Conservation (phyloP, 2,888 invertebrate species). For the Emesis furor region DNA sequence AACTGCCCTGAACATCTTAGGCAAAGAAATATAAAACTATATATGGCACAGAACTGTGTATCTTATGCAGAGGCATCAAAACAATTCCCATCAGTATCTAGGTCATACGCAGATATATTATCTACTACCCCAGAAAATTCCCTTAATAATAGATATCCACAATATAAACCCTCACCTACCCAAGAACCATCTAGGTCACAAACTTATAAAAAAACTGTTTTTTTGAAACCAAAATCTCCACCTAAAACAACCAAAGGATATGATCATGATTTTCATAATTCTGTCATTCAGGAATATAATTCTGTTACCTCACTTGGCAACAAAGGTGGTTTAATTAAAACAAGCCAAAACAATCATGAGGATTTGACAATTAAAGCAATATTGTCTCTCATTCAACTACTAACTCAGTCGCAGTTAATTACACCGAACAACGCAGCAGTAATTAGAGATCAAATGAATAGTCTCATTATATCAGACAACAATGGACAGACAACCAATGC, state of each 20-base stretch:
- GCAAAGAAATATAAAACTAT: too few species aligned
- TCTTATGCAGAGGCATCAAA: too few species aligned
- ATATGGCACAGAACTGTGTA: too few species aligned
- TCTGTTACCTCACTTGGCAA: not conserved
- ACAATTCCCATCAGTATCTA: not conserved
- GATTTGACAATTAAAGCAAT: not conserved
- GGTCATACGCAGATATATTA: constrained; percentile 5
- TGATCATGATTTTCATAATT: too few species aligned
- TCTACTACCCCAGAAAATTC: not conserved
- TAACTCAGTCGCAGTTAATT: not conserved
- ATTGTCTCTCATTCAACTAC: not conserved
- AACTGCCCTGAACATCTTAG: not conserved
- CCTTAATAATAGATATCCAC: not conserved
- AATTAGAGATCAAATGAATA: not conserved
- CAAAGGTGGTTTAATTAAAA: not conserved
- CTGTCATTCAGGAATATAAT: too few species aligned
- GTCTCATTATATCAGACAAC: not conserved
- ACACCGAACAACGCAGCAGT: not conserved
- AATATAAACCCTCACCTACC: not conserved
- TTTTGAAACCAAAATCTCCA: not conserved
- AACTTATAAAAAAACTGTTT: not conserved
- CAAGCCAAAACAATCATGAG: not conserved
- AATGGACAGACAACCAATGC: constrained; percentile 10
- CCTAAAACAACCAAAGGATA: not conserved
- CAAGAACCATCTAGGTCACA: not conserved